Base-by-base conservation (phyloP, 2,888 invertebrate species). In the Stenichneumon culpator region DNA sequence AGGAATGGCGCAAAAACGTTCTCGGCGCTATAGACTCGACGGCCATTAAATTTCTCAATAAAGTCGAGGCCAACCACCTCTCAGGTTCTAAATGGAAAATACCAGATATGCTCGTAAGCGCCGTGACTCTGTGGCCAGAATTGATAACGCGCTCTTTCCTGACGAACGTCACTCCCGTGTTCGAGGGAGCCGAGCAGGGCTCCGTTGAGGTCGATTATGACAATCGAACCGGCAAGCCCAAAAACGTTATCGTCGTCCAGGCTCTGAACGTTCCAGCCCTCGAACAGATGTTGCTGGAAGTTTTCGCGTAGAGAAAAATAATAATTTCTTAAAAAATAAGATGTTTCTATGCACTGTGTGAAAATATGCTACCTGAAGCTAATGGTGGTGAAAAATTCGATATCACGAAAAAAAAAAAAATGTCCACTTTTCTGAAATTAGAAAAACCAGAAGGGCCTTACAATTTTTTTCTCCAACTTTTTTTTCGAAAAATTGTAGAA, bases 1-100 rank as follows among this genome's bases (percentile, higher is more conserved):
- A 73, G 73, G 16, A 73, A 28, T 73, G 73, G 73, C 73, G 73
- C 63, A 73, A 28, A 63, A 63, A 22, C 16, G 92, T 92, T 0
- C 92, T 96, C 7, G 95, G 95, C 0, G 89, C 88, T 0, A 87
- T 94, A 11, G 86, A 93, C 4, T 94, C 94, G 3, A 91, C 93
- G 32, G 92, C 92, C 7, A 93, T 95, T 1, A 88, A 94, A 14
- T 93, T 96, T 57, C 88, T 96, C 57, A 95, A 95, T 87, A 91
- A 93, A 83, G 95, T 95, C 0, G 96, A 96, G 85, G 88, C 87
- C 67, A 83, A 86, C 25, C 54, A 16, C 84, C 16, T 90, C 44
- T 89, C 90, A 7, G 60, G 36, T 11, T 4, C n/a, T 1, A 4
- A 19, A 0, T 93, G 93, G 93, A 5, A 0, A 0, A 44, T 89